Percentiles rank a stretch among this genome's conserved stretches.
Conservation (phyloP, 1,140 invertebrate genomes). For the Drosophila sechellia region DNA sequence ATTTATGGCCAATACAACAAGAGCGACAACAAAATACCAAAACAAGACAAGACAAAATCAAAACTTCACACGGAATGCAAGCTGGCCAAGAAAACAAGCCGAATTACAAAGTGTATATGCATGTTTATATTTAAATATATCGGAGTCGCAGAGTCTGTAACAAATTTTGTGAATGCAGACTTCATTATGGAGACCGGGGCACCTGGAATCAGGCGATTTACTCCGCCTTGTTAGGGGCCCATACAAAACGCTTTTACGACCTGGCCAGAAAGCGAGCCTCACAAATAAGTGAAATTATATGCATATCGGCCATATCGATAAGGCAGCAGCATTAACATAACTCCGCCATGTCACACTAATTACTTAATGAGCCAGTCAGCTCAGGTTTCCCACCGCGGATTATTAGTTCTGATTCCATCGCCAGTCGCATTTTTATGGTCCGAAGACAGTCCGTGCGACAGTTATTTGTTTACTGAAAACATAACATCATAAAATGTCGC, state of each 20-base stretch:
- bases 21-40: conserved; percentile 76
- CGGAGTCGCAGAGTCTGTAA: conserved; percentile 64
- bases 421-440: conserved; percentile 48
- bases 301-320: conserved; percentile 55
- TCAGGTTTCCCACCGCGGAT: conserved; percentile 12
- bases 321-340: conserved; percentile 76
- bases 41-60: conserved; percentile 36
- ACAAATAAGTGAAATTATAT: conserved; percentile 76
- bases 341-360: conserved; percentile 84
- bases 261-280: conserved; percentile 27
- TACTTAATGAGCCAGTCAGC: conserved; percentile 80
- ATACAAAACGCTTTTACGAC: conserved; percentile 69
- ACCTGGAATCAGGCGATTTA: conserved; percentile 32
- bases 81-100: conserved; percentile 2
- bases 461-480: conserved; percentile 67
- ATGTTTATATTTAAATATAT: conserved; percentile 58
- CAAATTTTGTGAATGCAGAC: conserved; percentile 58
- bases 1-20: conserved; percentile 79
- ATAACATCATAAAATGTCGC: conserved; percentile 57
- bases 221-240: conserved; percentile 76
- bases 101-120: conserved; percentile 2
- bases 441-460: conserved; percentile 41
- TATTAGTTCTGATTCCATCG: conserved; percentile 59
- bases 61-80: conserved; percentile 38
- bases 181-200: conserved; percentile 33